These are phyloP conservation scores for Lasioglossum leucozonium DNA, from an alignment of 2,888 invertebrate genomes.

Conservation along the genomic window DNA sequence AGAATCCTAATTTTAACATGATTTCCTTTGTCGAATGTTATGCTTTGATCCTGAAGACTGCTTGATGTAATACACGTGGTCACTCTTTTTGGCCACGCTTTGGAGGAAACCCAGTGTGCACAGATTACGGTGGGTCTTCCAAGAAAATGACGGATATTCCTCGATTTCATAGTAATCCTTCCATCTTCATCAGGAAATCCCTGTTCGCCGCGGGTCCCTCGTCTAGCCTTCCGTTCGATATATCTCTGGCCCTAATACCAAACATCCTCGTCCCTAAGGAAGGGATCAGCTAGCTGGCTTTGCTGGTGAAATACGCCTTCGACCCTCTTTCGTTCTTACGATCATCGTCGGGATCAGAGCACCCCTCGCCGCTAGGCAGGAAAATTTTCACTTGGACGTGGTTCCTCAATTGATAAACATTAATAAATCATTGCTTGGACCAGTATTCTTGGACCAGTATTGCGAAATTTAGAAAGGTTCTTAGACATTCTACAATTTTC, in stretches of 20 bases:
- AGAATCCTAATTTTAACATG: too few relatives aligned
- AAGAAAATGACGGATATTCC: background rate
- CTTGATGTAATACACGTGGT: background rate
- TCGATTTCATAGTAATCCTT: conserved; percentile 15
- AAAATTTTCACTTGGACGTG: background rate
- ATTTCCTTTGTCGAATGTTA: too few relatives aligned
- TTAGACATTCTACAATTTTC: too few relatives aligned
- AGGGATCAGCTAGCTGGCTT: conserved; percentile 19
- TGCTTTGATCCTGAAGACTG: too few relatives aligned
- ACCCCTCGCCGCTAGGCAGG: too few relatives aligned
- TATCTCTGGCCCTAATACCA: conserved; percentile 18
- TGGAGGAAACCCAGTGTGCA: background rate
- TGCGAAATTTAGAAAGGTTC: too few relatives aligned
- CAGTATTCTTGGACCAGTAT: too few relatives aligned
- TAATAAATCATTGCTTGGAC: too few relatives aligned
- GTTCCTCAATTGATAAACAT: background rate
- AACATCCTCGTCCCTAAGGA: conserved; percentile 8
- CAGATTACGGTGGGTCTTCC: background rate
- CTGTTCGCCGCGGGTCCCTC: conserved; percentile 12
- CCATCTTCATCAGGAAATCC: conserved; percentile 15
- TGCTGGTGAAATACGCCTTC: conserved; percentile 14
- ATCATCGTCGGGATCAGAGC: background rate
- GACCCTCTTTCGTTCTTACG: background rate
- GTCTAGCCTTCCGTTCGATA: conserved; percentile 7
- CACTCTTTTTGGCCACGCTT: background rate